Conservation (phyloP, 2,888 invertebrate species). For the Orthosia incerta region DNA sequence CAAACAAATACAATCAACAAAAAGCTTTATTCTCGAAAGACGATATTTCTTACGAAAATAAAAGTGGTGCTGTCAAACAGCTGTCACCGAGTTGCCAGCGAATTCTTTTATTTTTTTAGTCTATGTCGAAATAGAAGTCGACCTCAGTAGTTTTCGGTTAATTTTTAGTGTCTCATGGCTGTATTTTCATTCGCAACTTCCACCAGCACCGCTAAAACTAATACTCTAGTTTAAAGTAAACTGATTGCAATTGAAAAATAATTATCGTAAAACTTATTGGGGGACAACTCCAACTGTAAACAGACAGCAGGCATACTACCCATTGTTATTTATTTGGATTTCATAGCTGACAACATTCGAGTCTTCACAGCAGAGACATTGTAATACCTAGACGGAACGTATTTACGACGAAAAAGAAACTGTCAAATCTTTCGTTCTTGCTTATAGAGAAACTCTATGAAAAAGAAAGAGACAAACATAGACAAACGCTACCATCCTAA, state of each 20-base stretch:
- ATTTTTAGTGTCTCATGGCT: background rate
- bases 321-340: background rate
- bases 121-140: slow-evolving; percentile 13
- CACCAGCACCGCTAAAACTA: background rate
- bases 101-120: slow-evolving; percentile 44
- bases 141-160: slow-evolving; percentile 2
- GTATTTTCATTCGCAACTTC: background rate
- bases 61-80: slow-evolving; percentile 84
- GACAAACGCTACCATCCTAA: no score
- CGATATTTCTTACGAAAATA: slow-evolving; percentile 82
- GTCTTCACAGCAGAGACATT: background rate
- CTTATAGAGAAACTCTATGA: no score
- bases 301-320: no score
- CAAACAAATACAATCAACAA: slow-evolving; percentile 75
- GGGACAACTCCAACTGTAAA: background rate
- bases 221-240: background rate
- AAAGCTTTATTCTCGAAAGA: slow-evolving; percentile 73
- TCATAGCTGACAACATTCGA: background rate
- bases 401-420: no score
- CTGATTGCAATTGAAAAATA: background rate
- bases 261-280: background rate
- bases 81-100: slow-evolving; percentile 71
- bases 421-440: no score
- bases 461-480: no score
- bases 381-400: no score